These are phyloP conservation scores for Aphidius colemani DNA, from an alignment of 2,888 invertebrate species.

Conservation along the genomic window DNA sequence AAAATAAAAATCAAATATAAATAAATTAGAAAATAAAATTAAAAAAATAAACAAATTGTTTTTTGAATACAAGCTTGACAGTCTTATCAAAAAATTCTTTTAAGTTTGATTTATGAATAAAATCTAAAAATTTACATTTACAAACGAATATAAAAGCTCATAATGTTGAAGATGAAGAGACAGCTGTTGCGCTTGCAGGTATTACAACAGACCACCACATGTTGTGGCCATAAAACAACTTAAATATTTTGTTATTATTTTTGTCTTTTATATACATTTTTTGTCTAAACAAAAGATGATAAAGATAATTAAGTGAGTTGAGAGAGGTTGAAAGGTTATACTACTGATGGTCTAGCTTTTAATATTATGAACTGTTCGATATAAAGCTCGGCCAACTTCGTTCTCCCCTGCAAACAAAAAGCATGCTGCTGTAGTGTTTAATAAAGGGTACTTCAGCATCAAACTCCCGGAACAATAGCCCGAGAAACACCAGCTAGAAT, in stretches of 20 bases:
- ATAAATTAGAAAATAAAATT: too few species aligned
- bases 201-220: neutral
- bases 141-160: neutral
- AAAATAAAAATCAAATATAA: too few species aligned
- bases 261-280: too few species aligned
- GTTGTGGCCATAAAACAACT: constrained; percentile 1
- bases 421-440: constrained; percentile 9
- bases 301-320: neutral
- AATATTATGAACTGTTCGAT: neutral
- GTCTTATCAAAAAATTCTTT: too few species aligned
- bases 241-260: too few species aligned
- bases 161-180: constrained; percentile 4
- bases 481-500: neutral
- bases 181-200: constrained; percentile 28
- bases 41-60: too few species aligned
- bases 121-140: neutral
- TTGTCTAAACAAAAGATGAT: too few species aligned
- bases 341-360: neutral
- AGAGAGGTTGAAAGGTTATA: neutral
- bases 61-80: too few species aligned
- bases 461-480: constrained; percentile 11
- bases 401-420: too few species aligned
- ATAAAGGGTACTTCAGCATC: constrained; percentile 12
- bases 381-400: neutral
- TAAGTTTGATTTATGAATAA: neutral